Evolutionary conservation across 1,140 invertebrate genomes (phyloP).

Genomic region (Heliconius hermathena): DNA sequence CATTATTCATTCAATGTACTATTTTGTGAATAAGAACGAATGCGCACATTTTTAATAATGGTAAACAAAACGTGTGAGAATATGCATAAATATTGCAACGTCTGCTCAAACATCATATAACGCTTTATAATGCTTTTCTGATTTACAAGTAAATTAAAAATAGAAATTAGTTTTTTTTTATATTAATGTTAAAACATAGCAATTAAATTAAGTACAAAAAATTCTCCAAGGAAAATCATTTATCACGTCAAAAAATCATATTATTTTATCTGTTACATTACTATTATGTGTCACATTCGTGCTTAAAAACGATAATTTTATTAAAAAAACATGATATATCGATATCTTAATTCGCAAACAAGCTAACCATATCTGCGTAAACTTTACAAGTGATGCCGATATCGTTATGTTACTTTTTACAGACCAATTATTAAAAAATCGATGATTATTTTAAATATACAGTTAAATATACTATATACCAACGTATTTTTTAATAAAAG

Average conservation of each 20-base stretch:
- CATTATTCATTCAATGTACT: slow-evolving; percentile 24
- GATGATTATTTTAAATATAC: no score
- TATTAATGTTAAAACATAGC: neutral
- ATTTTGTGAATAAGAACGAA: neutral
- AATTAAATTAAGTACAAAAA: slow-evolving; percentile 15
- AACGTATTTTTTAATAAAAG: no score
- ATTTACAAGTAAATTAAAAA: neutral
- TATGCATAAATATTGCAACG: no score
- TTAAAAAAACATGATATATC: neutral
- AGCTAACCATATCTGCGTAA: no score
- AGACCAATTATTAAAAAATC: no score
- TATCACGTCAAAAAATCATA: neutral
- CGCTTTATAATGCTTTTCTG: no score
- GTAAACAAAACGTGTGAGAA: neutral
- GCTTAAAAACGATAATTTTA: neutral
- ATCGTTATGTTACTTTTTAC: no score
- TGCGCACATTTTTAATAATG: neutral
- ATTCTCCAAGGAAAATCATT: neutral
- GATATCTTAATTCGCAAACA: neutral
- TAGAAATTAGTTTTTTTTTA: neutral
- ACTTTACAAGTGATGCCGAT: no score
- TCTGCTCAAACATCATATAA: no score
- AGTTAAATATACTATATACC: no score
- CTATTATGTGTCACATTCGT: slow-evolving; percentile 8
- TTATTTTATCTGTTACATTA: neutral